Conservation (phyloP, 1,140 invertebrate species). For the Procambarus virginalis region DNA sequence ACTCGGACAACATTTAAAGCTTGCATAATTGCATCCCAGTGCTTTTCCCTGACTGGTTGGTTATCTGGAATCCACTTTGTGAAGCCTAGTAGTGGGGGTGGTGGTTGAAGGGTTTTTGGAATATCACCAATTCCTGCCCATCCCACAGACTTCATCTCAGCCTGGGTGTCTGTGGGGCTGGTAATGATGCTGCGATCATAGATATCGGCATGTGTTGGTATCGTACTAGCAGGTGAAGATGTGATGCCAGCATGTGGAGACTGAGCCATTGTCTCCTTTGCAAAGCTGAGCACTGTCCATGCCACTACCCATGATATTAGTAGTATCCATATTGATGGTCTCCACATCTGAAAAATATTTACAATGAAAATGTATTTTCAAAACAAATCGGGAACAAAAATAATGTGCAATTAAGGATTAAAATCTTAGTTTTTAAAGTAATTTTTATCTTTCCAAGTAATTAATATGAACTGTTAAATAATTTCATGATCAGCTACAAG, state of each 20-base stretch:
- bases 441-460: no score
- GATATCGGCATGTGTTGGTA: not conserved
- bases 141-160: not conserved
- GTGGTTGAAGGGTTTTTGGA: not conserved
- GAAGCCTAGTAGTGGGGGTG: not conserved
- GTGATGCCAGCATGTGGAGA: not conserved
- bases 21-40: constrained; percentile 34
- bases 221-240: not conserved
- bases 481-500: no score
- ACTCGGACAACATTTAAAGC: not conserved
- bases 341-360: constrained; percentile 28
- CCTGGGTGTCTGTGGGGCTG: not conserved
- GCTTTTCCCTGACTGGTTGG: constrained; percentile 7
- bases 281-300: not conserved
- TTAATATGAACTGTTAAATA: no score
- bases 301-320: not conserved
- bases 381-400: no score
- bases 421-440: no score
- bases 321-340: not conserved
- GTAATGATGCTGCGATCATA: not conserved
- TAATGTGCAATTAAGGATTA: no score
- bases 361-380: not conserved
- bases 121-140: constrained; percentile 35
- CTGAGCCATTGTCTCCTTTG: not conserved
- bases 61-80: constrained; percentile 33